phyloP scores from a whole-genome alignment of 2,888 invertebrate species.

The Tuberolachnus salignus region DNA sequence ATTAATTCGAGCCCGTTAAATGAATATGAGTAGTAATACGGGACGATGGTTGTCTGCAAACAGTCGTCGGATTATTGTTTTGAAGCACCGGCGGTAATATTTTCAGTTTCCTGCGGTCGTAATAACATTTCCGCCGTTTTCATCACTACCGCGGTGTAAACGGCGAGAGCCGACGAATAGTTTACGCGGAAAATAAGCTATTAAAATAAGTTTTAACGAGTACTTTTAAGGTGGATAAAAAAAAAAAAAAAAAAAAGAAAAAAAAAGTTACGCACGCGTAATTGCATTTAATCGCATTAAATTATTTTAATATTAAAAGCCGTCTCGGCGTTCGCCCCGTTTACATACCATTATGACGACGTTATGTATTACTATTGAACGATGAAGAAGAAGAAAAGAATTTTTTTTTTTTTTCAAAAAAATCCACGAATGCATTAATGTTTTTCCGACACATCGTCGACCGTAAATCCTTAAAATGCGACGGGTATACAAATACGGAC shows the following conservation, averaged over 20 bases:
- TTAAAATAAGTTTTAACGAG: constrained; percentile 40
- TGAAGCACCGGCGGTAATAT: not conserved
- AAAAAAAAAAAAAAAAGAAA: constrained; percentile 2
- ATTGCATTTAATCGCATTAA: constrained; percentile 22
- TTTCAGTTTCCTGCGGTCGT: not conserved
- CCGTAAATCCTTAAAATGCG: too few relatives aligned
- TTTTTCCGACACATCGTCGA: too few relatives aligned
- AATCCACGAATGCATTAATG: too few relatives aligned
- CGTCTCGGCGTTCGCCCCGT: not conserved
- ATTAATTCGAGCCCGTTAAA: too few relatives aligned
- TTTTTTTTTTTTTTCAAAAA: too few relatives aligned
- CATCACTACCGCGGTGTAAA: not conserved
- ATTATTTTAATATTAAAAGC: constrained; percentile 2
- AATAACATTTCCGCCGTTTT: not conserved
- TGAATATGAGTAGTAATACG: too few relatives aligned
- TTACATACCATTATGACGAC: too few relatives aligned
- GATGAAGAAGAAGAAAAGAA: too few relatives aligned
- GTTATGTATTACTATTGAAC: too few relatives aligned
- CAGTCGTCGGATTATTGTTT: not conserved
- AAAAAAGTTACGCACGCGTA: constrained; percentile 12
- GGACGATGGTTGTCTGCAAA: too few relatives aligned
- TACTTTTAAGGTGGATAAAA: not conserved
- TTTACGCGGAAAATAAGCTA: constrained; percentile 4
- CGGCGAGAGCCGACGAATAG: not conserved
- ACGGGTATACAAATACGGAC: too few relatives aligned